Evolutionary conservation across 2,888 invertebrate species (phyloP).

Genomic region (Aporophyla lueneburgensis): DNA sequence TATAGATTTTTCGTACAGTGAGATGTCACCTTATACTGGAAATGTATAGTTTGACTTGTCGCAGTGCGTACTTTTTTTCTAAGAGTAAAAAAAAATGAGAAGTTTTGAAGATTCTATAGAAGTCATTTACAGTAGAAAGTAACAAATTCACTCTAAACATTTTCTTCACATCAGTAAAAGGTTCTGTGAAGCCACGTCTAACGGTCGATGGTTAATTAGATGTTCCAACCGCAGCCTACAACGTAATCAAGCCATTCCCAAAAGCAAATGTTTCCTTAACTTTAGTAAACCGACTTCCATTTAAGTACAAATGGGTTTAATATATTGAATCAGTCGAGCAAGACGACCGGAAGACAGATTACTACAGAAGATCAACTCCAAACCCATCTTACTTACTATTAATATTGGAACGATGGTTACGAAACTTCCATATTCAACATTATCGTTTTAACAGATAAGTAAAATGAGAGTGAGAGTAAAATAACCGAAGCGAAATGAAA

Average conservation of each 20-base stretch:
- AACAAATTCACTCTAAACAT: not conserved
- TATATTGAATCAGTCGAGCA: conserved; percentile 47
- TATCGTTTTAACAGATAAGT: no score
- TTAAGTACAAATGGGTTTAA: conserved; percentile 48
- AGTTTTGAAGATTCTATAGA: not conserved
- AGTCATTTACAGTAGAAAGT: not conserved
- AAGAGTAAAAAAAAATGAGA: no score
- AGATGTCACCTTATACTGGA: no score
- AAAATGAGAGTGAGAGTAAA: no score
- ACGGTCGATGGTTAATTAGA: conserved; percentile 2
- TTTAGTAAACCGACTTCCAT: conserved; percentile 28
- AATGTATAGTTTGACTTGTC: no score
- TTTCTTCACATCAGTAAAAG: not conserved
- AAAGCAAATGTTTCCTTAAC: conserved; percentile 32
- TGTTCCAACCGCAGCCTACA: not conserved
- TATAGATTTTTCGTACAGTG: no score
- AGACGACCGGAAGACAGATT: not conserved
- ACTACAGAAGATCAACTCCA: conserved; percentile 18
- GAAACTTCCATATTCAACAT: no score
- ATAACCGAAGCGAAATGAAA: no score
- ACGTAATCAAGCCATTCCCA: conserved; percentile 32
- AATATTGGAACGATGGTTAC: no score
- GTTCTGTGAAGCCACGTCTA: not conserved
- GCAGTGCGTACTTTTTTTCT: no score
- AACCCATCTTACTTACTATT: no score